Conservation (phyloP, 2,888 invertebrate genomes). For the Amiota minor region DNA sequence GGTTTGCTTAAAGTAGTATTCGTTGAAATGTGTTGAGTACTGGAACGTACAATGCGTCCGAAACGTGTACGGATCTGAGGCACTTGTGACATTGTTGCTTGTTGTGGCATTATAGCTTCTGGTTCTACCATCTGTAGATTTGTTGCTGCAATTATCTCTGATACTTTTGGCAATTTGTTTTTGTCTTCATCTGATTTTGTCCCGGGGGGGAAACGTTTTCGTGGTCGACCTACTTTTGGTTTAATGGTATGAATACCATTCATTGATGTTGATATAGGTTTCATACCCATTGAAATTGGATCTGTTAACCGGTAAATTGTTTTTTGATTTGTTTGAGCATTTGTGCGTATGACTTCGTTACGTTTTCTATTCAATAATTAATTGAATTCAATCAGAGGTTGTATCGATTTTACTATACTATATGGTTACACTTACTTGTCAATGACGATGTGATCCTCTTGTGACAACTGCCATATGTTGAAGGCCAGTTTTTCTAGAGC, state of each 20-base stretch:
- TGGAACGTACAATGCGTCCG: conserved; percentile 58
- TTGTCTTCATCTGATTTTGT: conserved; percentile 16
- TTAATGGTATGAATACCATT: conserved; percentile 7
- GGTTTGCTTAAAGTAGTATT: conserved; percentile 4
- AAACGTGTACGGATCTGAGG: conserved; percentile 57
- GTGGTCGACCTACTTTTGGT: conserved; percentile 51
- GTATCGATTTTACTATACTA: not conserved
- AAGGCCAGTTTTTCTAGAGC: conserved; percentile 66
- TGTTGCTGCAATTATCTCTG: not conserved
- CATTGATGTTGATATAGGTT: conserved; percentile 24
- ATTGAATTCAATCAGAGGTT: not conserved
- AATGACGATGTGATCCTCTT: conserved; percentile 69
- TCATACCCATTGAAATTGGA: conserved; percentile 62
- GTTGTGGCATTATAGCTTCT: not conserved
- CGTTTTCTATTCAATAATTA: conserved; percentile 53
- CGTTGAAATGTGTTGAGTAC: not conserved
- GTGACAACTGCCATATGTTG: conserved; percentile 64
- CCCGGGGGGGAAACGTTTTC: conserved; percentile 48
- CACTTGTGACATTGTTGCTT: conserved; percentile 2
- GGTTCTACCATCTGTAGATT: not conserved
- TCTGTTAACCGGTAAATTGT: conserved; percentile 68
- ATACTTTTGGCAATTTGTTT: not conserved
- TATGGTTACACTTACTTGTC: conserved; percentile 57
- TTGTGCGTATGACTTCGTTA: conserved; percentile 68
- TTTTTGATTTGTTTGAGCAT: conserved; percentile 62